These are phyloP conservation scores for Calameuta filiformis DNA, from an alignment of 2,888 invertebrate genomes.

Conservation along the genomic window DNA sequence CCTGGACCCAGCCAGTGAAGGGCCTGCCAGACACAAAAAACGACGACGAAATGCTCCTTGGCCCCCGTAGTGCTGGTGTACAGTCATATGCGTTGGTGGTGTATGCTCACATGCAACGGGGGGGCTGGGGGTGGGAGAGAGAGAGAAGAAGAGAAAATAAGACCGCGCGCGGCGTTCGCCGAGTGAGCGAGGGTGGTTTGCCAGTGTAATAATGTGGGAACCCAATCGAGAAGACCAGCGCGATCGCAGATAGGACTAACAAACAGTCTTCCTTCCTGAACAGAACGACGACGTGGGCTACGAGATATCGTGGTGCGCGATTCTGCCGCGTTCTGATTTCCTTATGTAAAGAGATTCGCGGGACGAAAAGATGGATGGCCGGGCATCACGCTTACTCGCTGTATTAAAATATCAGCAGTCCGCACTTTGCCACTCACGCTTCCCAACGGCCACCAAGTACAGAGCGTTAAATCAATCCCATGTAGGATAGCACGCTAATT, in stretches of 20 bases:
- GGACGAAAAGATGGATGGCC: constrained; percentile 60
- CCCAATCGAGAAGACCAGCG: constrained; percentile 42
- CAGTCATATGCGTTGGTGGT: not conserved
- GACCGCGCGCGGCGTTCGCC: not conserved
- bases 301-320: constrained; percentile 25
- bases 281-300: constrained; percentile 51
- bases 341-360: constrained; percentile 62
- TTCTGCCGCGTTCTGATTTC: constrained; percentile 57
- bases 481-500: not conserved
- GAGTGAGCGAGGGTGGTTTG: constrained; percentile 61
- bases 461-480: constrained; percentile 55
- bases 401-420: constrained; percentile 61
- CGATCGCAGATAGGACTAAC: constrained; percentile 64
- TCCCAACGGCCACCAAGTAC: not conserved
- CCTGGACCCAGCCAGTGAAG: constrained; percentile 68
- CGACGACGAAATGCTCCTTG: constrained; percentile 62
- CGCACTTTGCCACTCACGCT: not conserved
- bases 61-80: constrained; percentile 37
- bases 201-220: constrained; percentile 59
- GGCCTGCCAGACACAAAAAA: constrained; percentile 68
- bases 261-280: constrained; percentile 67
- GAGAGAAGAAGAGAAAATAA: not conserved
- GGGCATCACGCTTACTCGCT: constrained; percentile 62
- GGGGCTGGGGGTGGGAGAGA: no score
- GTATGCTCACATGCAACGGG: not conserved